A percentile compares a stretch with the other conserved stretches of the same genome.
Evolutionary conservation across 2,113 vertebrate species (phyloP).

Genomic region (human): DNA sequence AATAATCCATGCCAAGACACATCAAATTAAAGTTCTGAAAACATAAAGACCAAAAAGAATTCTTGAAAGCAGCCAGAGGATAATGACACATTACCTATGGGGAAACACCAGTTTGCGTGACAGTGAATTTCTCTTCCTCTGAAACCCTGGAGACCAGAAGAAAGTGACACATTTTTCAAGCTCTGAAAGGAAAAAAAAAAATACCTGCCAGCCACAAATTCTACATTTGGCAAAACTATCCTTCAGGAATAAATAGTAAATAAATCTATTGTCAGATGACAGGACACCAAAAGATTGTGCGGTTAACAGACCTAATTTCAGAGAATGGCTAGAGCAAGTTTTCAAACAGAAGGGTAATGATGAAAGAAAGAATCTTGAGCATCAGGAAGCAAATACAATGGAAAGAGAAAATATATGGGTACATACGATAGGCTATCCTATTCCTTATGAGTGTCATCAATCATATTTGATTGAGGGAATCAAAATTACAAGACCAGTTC

Average conservation of each 20-base stretch:
- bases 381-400: background rate
- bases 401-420: background rate
- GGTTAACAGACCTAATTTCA: background rate
- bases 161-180: conserved; percentile 31
- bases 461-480: background rate
- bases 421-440: background rate
- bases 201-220: background rate
- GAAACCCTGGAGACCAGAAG: background rate
- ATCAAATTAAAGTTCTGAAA: conserved; percentile 18
- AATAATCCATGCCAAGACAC: background rate
- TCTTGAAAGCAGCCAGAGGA: background rate
- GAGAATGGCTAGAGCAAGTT: background rate
- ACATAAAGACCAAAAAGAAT: conserved; percentile 3
- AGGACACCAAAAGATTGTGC: background rate
- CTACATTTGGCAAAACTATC: background rate
- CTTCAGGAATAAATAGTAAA: conserved; percentile 30
- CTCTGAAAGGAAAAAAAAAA: background rate
- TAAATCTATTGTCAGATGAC: background rate
- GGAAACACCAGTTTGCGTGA: background rate
- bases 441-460: background rate
- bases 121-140: background rate
- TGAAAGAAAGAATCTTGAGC: background rate
- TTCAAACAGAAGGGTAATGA: background rate
- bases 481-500: background rate
- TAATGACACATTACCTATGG: background rate